These are phyloP conservation scores for Lasiommata megera DNA, from an alignment of 2,888 invertebrate genomes.

Conservation along the genomic window DNA sequence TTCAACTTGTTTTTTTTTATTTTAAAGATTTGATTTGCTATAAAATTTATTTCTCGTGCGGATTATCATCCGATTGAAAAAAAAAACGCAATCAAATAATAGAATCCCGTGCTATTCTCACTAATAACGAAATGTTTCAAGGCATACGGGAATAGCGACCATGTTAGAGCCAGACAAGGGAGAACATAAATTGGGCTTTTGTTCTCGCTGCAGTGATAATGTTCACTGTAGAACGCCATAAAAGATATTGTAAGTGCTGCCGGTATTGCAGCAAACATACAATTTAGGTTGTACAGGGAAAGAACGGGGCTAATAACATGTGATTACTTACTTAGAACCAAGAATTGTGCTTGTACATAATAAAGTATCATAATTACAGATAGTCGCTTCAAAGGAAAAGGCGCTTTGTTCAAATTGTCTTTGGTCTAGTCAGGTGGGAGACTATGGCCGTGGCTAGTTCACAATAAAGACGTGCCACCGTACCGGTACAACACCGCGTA, in stretches of 20 bases:
- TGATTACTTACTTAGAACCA: not conserved
- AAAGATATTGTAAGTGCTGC: slow-evolving; percentile 9
- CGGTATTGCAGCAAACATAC: slow-evolving; percentile 5
- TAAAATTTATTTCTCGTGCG: no score
- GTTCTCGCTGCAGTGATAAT: slow-evolving; percentile 30
- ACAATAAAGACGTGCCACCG: no score
- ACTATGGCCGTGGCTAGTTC: no score
- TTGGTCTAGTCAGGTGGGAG: no score
- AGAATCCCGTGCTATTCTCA: not conserved
- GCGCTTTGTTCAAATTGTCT: no score
- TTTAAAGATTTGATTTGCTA: no score
- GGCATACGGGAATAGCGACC: slow-evolving; percentile 38
- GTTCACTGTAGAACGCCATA: slow-evolving; percentile 1
- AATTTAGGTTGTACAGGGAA: not conserved
- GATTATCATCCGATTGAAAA: no score
- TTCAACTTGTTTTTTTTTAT: no score
- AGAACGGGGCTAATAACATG: not conserved
- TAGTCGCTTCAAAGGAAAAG: no score
- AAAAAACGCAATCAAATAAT: not conserved
- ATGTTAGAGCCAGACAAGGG: slow-evolving; percentile 39
- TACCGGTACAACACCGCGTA: no score
- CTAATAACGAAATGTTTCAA: not conserved
- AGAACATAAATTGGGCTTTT: slow-evolving; percentile 49
- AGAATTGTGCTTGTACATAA: not conserved
- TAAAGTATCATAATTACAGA: not conserved